Evolutionary conservation across 2,888 invertebrate genomes (phyloP), one percentile per base, ranked within the genome.

Genomic region (Desoria tigrina): DNA sequence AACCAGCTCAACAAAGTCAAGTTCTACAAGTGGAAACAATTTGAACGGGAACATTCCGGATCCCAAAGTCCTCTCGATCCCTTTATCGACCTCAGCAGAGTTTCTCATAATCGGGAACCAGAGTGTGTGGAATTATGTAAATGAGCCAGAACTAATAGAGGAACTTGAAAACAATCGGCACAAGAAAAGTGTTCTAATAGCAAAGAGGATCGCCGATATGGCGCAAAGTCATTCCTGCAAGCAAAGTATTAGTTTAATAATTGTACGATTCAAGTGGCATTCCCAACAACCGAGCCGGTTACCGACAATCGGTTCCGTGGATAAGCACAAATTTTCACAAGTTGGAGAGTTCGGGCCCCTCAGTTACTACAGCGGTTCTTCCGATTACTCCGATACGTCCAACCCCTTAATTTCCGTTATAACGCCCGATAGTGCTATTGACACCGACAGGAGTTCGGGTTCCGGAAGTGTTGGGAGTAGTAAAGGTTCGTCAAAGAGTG

Each of bases 171-270:
- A n/a, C 23, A 69, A 74, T 63, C 68, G 74, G 18, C 68, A 70
- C 42, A 71, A 73, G 53, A 75, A 75, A 50, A 74, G 74, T 58
- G 74, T 75, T 21, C 81, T 94, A 39, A 93, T 94, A 0, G 94
- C 95, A 0, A 95, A 95, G 79, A 83, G 90, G 63, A 81, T 93
- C 42, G 90, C 92, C 79, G 92, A 93, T 79, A 82, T 93, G 60
- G 92, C 91, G 0, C 92, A 93, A 81, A 91, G 93, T 72, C 95
- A 94, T 78, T 94, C 94, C 0, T 89, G 90, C 2, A 89, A 90
- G 76, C 92, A 92, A 74, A 94, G 94, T 79, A 82, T 95, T 56
- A 93, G 92, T 72, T 86, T 94, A 2, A 85, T 95, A 66, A 90
- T 95, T 1, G 86, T 95, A 18, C 85, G 89, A 64, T 77, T 78